Evolutionary conservation across 2,888 invertebrate species (phyloP), one percentile per base, ranked within the genome.

Genomic region (Tortrix viridana): DNA sequence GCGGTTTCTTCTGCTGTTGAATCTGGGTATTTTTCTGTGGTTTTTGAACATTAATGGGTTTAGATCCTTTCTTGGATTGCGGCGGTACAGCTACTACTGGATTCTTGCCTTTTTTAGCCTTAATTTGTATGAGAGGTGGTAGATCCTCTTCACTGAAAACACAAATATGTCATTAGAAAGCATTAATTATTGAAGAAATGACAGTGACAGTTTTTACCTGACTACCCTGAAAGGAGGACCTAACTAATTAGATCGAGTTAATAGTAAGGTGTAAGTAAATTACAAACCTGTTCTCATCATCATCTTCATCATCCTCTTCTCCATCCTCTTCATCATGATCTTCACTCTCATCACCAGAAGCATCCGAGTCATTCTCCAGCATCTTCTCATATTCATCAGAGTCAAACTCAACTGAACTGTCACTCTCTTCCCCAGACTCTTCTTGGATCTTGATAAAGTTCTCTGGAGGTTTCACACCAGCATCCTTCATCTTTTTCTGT

Each of bases 311-410:
- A 43, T 69, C 63, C 0, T 68, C 69, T 56, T 70, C 74, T 63
- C 53, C 69, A 32, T 71, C 71, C 60, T 61, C 65, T 20, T 46
- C 54, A 49, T 61, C 53, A 57, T 56, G 50, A 55, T 65, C 65
- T 46, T 69, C 71, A 62, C 65, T 70, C 5, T 70, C 74, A 56
- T 70, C 70, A 48, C 59, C 68, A 20, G 67, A 70, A 19, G 74
- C 73, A 58, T 71, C 73, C 50, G 79, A 78, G 65, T 78, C 83
- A 67, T 79, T 71, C 49, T 75, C 77, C 38, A 88, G 64, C 72
- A 82, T 73, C 58, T 84, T 86, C 22, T 85, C 85, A 82, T 79
- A 90, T 61, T 83, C 89, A 79, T 89, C 90, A 14, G 88, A 89
- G 72, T 89, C 85, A 79, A 89, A 89, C 5, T 77, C 81, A 18